Percentiles rank a stretch among this genome's conserved stretches.
Evolutionary conservation across 37 sponge, comb jelly and placozoan species (phyloP).

Genomic region (Hexactinellida sp.): DNA sequence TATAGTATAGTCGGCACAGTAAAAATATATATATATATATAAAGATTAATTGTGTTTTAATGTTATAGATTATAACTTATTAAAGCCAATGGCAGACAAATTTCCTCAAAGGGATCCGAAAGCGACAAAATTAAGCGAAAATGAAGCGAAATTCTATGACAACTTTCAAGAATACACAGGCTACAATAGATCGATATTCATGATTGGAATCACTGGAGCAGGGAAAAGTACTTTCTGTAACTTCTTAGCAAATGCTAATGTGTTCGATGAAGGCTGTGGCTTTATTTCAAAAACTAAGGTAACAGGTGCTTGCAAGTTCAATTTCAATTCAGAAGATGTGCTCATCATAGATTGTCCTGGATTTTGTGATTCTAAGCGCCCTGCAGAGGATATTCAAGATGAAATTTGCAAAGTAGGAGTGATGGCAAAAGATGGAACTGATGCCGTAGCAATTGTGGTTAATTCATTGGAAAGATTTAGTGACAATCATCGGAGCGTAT

Average conservation of each 20-base stretch:
- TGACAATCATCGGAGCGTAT: background rate
- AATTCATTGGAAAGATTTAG: constrained; percentile 6
- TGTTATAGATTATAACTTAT: no score
- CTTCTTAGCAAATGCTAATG: background rate
- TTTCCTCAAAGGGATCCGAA: no score
- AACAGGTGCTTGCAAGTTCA: constrained; percentile 9
- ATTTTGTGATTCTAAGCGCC: constrained; percentile 15
- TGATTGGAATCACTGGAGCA: constrained; percentile 10
- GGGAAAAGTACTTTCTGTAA: constrained; percentile 10
- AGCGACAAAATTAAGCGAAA: no score
- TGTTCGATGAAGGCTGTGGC: background rate
- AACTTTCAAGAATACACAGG: background rate
- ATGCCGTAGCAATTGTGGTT: background rate
- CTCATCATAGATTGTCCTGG: constrained; percentile 5
- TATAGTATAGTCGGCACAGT: no score
- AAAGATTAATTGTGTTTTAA: no score
- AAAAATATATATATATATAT: no score
- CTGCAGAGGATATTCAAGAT: constrained; percentile 12
- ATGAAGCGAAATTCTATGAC: background rate
- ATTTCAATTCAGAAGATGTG: background rate
- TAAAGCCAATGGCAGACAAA: background rate
- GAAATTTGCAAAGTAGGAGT: constrained; percentile 8
- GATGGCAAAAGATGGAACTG: constrained; percentile 14
- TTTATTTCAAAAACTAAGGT: background rate
- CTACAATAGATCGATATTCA: background rate